These are phyloP conservation scores for Petrocephalus sullivani DNA, from an alignment of 2,797 vertebrate species.

Conservation along the genomic window DNA sequence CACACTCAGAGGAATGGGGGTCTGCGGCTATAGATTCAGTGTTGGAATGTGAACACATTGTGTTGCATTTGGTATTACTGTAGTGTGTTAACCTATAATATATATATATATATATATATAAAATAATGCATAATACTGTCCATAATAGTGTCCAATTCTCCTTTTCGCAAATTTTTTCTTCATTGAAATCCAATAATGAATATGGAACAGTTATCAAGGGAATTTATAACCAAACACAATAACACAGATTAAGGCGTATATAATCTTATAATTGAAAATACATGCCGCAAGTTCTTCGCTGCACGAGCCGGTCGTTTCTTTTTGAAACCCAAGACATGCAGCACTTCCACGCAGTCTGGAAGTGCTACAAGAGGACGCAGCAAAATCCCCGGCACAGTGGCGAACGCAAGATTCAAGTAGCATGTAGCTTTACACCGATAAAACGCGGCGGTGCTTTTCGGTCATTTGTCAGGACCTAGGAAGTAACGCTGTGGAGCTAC, in stretches of 20 bases:
- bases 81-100: background rate
- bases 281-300: background rate
- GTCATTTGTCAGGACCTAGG: background rate
- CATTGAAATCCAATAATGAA: background rate
- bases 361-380: background rate
- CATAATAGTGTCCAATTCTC: background rate
- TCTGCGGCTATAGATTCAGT: slow-evolving; percentile 47
- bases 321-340: background rate
- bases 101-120: too few species aligned
- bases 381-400: background rate
- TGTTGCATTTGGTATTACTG: slow-evolving; percentile 9
- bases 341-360: background rate
- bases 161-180: background rate
- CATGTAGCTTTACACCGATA: background rate
- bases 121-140: background rate
- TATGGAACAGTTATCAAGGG: background rate
- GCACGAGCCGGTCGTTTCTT: background rate
- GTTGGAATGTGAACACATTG: background rate
- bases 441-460: background rate
- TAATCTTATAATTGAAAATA: background rate
- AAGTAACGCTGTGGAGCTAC: background rate
- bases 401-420: background rate
- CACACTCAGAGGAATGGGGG: slow-evolving; percentile 69
- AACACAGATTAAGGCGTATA: background rate
- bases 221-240: background rate